phyloP scores from a whole-genome alignment of 2,888 invertebrate species.

The Sialis lutaria region DNA sequence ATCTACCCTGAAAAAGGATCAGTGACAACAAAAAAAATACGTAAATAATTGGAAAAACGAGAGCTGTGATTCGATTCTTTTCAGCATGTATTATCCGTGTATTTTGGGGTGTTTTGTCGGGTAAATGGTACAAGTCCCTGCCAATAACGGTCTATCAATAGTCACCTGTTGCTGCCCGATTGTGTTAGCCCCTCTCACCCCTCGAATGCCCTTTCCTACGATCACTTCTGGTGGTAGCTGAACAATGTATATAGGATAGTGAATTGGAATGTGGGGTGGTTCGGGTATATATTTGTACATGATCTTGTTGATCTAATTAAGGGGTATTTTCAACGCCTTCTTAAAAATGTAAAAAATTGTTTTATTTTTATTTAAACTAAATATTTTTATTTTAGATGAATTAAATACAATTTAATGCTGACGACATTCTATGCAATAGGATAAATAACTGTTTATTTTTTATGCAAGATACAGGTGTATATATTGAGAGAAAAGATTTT shows the following conservation, averaged over 20 bases:
- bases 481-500: too few species aligned
- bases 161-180: slow-evolving; percentile 22
- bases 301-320: not conserved
- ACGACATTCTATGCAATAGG: too few species aligned
- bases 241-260: not conserved
- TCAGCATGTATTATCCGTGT: not conserved
- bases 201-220: not conserved
- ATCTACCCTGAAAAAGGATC: too few species aligned
- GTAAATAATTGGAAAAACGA: too few species aligned
- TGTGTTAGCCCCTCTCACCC: not conserved
- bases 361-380: too few species aligned
- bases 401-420: too few species aligned
- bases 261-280: not conserved
- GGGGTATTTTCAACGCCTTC: not conserved
- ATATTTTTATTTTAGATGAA: too few species aligned
- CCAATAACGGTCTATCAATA: slow-evolving; percentile 31
- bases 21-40: too few species aligned
- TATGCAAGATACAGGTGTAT: too few species aligned
- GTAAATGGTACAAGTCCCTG: not conserved
- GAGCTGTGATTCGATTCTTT: too few species aligned
- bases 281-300: not conserved
- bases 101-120: not conserved
- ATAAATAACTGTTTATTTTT: too few species aligned
- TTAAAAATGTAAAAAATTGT: not conserved
- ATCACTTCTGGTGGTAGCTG: not conserved